Conservation (phyloP, 2,797 vertebrate genomes). For the Limnodromus scolopaceus region DNA sequence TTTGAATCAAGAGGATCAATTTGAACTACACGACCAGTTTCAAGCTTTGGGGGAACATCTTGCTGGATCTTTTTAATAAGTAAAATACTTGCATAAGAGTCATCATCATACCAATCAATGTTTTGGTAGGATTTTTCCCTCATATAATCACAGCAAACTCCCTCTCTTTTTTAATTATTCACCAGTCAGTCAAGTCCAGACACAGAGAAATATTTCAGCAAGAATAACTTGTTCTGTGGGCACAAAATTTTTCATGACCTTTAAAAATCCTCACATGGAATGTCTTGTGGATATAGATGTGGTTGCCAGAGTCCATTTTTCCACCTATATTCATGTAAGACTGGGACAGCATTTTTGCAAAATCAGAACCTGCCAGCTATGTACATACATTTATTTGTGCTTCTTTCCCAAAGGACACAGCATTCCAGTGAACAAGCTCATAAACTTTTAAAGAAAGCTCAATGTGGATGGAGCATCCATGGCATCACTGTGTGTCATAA, state of each 20-base stretch:
- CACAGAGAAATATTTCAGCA: not conserved
- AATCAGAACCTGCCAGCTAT: not conserved
- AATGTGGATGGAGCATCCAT: not conserved
- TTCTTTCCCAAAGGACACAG: not conserved
- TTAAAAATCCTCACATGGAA: not conserved
- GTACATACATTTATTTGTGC: not conserved
- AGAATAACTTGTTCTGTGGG: not conserved
- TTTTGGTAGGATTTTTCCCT: not conserved
- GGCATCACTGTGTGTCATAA: not conserved
- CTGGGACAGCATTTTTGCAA: not conserved
- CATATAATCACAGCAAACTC: not conserved
- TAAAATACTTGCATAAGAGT: not conserved
- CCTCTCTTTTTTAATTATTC: not conserved
- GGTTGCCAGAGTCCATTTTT: not conserved
- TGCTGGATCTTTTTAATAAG: not conserved
- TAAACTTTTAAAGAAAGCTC: not conserved
- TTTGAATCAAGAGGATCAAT: not conserved
- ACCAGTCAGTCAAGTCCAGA: not conserved
- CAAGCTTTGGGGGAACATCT: not conserved
- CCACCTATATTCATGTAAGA: not conserved
- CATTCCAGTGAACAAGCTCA: not conserved
- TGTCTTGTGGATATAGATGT: not conserved
- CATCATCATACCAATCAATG: not conserved
- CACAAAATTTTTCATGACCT: not conserved
- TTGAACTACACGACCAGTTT: not conserved